Percentiles rank a stretch among this genome's conserved stretches.
phyloP scores from a whole-genome alignment of 2,113 vertebrate species.

The Thamnophis sirtalis region DNA sequence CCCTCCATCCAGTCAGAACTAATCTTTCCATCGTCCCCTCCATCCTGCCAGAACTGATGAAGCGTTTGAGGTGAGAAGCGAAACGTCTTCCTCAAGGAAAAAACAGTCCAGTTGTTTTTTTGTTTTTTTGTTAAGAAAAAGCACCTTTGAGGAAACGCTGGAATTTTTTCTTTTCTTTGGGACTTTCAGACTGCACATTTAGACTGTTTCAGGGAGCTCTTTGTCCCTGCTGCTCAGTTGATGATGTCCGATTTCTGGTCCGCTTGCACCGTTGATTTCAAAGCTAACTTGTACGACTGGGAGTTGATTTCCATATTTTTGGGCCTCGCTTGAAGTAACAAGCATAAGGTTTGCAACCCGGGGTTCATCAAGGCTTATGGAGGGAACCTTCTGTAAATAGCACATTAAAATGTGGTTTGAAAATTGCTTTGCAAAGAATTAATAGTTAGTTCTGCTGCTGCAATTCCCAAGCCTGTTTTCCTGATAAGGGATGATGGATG shows the following conservation, averaged over 20 bases:
- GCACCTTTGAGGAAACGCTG: neutral
- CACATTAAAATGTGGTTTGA: slow-evolving; percentile 33
- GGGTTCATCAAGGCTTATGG: neutral
- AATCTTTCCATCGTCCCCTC: no score
- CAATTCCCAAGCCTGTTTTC: slow-evolving; percentile 27
- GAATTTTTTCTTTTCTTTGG: neutral
- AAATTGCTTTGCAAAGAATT: slow-evolving; percentile 26
- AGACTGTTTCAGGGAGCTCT: neutral
- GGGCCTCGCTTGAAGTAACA: neutral
- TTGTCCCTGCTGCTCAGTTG: neutral
- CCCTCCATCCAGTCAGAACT: no score
- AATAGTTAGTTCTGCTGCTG: slow-evolving; percentile 20
- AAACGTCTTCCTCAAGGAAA: no score
- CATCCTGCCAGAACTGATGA: no score
- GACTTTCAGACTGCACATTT: neutral
- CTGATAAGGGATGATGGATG: slow-evolving; percentile 28
- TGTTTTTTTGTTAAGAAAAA: no score
- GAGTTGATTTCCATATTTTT: neutral
- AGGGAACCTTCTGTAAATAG: neutral
- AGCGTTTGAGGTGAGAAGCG: no score
- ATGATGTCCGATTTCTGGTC: neutral
- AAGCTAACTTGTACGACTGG: neutral
- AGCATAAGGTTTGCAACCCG: neutral
- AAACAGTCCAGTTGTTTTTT: no score
- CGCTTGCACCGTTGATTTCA: neutral